Evolutionary conservation across 2,888 invertebrate species (phyloP), one percentile per base, ranked within the genome.

Genomic region (Myopa testacea): DNA sequence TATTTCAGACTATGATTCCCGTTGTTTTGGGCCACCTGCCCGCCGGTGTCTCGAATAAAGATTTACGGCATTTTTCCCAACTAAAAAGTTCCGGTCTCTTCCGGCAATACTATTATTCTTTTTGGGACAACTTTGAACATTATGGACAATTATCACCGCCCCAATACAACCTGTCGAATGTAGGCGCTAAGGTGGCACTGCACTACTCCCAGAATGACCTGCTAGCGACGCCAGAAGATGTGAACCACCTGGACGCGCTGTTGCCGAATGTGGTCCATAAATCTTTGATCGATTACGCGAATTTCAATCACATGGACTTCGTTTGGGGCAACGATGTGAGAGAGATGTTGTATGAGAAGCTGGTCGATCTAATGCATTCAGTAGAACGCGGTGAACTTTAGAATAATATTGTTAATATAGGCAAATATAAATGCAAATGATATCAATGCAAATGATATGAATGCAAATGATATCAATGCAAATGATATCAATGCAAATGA

Each of bases 11-110:
- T 0, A 88, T 93, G 83, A 79, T 93, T 60, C 92, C 93, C 0
- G 90, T 92, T 0, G 90, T 94, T 40, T 82, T 92, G 4, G 91
- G 91, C 0, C 93, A 93, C 76, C 80, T 90, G n/a, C 94, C 94
- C 0, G 91, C 91, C 3, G 92, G 92, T 4, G 87, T 90, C 1
- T 90, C 91, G 8, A 86, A 88, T 0, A 90, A 89, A 79, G 92
- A 92, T 81, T 65, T 91, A 0, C 77, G 88, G 0, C 93, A 93
- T 83, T 93, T 90, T 82, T 84, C 88, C 0, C 93, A 93, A 84
- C 84, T 88, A 5, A 79, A 87, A 0, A 80, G 80, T 12, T 86
- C 86, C 0, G 83, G 82, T 68, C 82, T 84, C 0, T 89, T 89
- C 82, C 87, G 90, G 75, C 90, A 90, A 82, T 93, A 86, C 78